A percentile compares a stretch with the other conserved stretches of the same genome.
These are phyloP conservation scores for Drosophila pachea DNA, from an alignment of 1,140 invertebrate species.

Conservation along the genomic window DNA sequence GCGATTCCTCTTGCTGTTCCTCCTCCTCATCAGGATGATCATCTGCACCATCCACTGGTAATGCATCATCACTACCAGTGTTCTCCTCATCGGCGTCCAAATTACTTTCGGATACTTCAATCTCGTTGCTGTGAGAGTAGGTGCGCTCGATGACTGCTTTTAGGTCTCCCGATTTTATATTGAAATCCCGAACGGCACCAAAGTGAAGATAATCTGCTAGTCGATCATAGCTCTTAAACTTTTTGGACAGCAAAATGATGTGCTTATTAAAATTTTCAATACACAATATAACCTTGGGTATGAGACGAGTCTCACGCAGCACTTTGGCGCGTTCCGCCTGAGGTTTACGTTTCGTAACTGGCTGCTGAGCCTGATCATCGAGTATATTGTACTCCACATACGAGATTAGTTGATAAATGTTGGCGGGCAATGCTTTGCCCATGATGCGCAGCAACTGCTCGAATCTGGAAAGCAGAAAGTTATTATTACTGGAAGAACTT, in stretches of 20 bases:
- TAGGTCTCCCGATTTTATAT: conserved; percentile 80
- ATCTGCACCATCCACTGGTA: conserved; percentile 19
- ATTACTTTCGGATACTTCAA: conserved; percentile 49
- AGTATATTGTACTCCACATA: conserved; percentile 80
- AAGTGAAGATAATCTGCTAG: conserved; percentile 81
- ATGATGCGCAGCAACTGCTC: conserved; percentile 80
- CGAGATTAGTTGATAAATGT: conserved; percentile 81
- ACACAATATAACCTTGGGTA: conserved; percentile 82
- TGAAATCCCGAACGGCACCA: conserved; percentile 81
- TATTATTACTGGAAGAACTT: background rate
- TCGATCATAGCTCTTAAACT: conserved; percentile 81
- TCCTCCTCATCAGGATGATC: conserved; percentile 19
- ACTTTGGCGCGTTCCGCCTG: conserved; percentile 81
- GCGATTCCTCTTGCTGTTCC: conserved; percentile 2
- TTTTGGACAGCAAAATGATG: conserved; percentile 81
- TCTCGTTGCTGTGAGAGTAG: conserved; percentile 60
- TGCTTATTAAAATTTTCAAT: conserved; percentile 83
- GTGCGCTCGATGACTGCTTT: conserved; percentile 79
- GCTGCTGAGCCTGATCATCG: conserved; percentile 54
- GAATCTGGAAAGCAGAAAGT: conserved; percentile 78
- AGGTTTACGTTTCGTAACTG: conserved; percentile 66
- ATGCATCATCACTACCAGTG: background rate
- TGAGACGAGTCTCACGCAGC: conserved; percentile 81
- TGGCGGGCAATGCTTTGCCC: conserved; percentile 80
- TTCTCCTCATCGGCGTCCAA: conserved; percentile 7